Evolutionary conservation across 2,797 vertebrate species (phyloP), one percentile per base, ranked within the genome.

Genomic region (Crax fasciolata): DNA sequence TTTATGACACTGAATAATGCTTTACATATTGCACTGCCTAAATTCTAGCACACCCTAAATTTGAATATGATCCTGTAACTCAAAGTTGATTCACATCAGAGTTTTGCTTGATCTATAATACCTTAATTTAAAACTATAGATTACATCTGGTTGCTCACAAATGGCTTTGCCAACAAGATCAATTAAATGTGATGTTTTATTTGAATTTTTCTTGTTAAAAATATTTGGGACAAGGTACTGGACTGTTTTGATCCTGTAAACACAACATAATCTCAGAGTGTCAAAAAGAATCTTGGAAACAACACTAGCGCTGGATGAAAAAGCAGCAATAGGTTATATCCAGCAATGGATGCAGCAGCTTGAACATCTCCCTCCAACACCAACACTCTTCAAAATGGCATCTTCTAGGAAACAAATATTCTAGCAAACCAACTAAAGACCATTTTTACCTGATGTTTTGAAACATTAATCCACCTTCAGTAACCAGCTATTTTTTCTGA

Each of bases 1-100:
- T 44, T 81, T 95, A 62, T 66, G 80, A 87, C 71, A 71, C 6
- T 73, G 54, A 73, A 90, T 70, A 90, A 67, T 58, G 61, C 77
- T 91, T 73, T 61, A 93, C 84, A 74, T 78, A 97, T 38, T 77
- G 52, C 67, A 49, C 16, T 79, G 41, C 44, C 39, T 84, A 46
- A 90, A 89, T 87, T 90, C 43, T 49, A 84, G 66, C 66, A 91
- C 43, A 52, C 16, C 38, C 38, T 62, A 62, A 62, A 28, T 62
- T 41, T 41, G 38, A 13, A 19, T 28, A 62, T 20, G 25, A 38
- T 41, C 59, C 18, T 41, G 25, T 62, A 62, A 91, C 38, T 87
- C 3, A 8, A 91, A 73, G 73, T 51, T 55, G 24, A 67, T 84
- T 88, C 86, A 88, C 48, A 66, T 6, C 41, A 77, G 71, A 70